Evolutionary conservation across 2,888 invertebrate genomes (phyloP), one percentile per base, ranked within the genome.

Genomic region (Megastigmus dorsalis): DNA sequence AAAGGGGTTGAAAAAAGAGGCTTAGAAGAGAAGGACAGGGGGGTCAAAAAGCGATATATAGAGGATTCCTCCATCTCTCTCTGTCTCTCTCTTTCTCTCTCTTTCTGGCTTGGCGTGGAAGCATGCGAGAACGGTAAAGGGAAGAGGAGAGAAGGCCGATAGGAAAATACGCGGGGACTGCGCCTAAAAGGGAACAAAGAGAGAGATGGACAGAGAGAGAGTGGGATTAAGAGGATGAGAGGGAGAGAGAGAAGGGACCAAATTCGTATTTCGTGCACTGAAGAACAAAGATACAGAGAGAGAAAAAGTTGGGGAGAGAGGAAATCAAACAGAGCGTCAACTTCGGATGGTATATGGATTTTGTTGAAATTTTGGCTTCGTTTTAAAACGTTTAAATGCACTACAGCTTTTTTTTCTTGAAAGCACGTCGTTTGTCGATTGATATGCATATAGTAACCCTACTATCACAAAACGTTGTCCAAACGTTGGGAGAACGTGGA

Each of bases 171-270:
- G 45, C 30, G 50, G 18, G 18, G 2, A 33, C 23, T 54, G 28
- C 30, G 41, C 15, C 36, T 43, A 38, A 60, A 43, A 33, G 26
- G 23, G 30, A 60, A 69, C 69, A 62, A 50, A 62, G 43, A 62
- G 20, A 3, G 5, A 33, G 30, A 28, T 23, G 59, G 18, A 60
- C n/a, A 69, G 18, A 60, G 45, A 20, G 20, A 69, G 18, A 60
- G 45, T n/a, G 20, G 52, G 33, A 41, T 26, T 41, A 50, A 60
- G 52, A 43, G 60, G 68, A 63, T 65, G 63, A 63, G n/a, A n/a
- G n/a, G n/a, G n/a, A n/a, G n/a, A n/a, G n/a, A n/a, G n/a, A 69
- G 68, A 65, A 73, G 30, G 13, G 62, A 60, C 15, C 30, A 41
- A 45, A 69, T 20, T 52, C 68, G 33, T 23, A 55, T 67, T 59